Evolutionary conservation across 2,888 invertebrate species (phyloP).

Genomic region (Tachina lurida): DNA sequence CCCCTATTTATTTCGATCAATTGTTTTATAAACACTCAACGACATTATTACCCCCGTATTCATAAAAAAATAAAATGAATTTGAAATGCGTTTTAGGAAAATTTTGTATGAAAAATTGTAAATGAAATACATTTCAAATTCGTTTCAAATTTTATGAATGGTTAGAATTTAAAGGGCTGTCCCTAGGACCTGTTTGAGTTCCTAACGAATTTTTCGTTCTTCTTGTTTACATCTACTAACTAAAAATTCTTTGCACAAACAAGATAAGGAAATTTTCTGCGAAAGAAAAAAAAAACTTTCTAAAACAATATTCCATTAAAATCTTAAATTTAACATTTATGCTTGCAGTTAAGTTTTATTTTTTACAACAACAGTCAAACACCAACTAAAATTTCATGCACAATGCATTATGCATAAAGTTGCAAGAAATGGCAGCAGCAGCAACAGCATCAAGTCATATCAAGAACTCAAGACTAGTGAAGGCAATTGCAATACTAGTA

Average conservation of each 20-base stretch:
- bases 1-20: neutral
- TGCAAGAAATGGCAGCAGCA: constrained; percentile 54
- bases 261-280: constrained; percentile 46
- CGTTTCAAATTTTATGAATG: too few species aligned
- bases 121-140: too few species aligned
- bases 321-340: constrained; percentile 52
- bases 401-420: constrained; percentile 69
- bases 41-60: too few species aligned
- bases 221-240: neutral
- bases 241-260: constrained; percentile 53
- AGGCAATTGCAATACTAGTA: constrained; percentile 34
- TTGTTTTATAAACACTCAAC: neutral
- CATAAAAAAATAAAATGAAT: too few species aligned
- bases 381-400: constrained; percentile 44
- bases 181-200: constrained; percentile 46
- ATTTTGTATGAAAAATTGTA: too few species aligned
- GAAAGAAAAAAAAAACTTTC: constrained; percentile 1
- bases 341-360: constrained; percentile 22
- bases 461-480: constrained; percentile 44
- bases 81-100: too few species aligned
- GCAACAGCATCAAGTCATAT: constrained; percentile 39
- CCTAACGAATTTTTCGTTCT: constrained; percentile 1
- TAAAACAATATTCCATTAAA: constrained; percentile 63
- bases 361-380: constrained; percentile 14
- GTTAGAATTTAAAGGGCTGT: constrained; percentile 61